A percentile compares a stretch with the other conserved stretches of the same genome.
These are phyloP conservation scores for Cebus imitator DNA, from an alignment of 2,113 vertebrate genomes.

Conservation along the genomic window DNA sequence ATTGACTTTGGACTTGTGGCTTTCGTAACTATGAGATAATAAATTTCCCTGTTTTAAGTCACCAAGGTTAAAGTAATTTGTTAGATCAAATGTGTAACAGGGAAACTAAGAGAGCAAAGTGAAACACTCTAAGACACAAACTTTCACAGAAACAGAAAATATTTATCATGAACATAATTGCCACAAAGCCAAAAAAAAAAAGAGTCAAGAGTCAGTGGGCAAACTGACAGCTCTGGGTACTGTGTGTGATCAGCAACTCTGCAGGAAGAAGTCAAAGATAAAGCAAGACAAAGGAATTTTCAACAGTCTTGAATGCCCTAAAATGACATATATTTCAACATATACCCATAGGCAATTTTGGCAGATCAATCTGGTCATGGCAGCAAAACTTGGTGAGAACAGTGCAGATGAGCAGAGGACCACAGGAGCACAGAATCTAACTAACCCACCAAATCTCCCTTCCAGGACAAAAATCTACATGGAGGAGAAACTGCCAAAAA, in stretches of 20 bases:
- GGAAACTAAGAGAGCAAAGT: not conserved
- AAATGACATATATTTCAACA: not conserved
- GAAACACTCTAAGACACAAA: not conserved
- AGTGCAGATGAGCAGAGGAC: not conserved
- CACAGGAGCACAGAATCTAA: not conserved
- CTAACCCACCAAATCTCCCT: not conserved
- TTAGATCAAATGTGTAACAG: not conserved
- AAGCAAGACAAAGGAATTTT: not conserved
- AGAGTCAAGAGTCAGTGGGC: not conserved
- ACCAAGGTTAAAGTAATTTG: not conserved
- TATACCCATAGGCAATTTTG: not conserved
- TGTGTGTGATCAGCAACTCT: not conserved
- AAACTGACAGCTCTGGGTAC: not conserved
- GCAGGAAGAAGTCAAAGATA: not conserved
- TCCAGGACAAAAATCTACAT: not conserved
- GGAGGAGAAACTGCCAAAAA: not conserved
- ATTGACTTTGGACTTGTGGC: not conserved
- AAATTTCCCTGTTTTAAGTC: not conserved
- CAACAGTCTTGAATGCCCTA: not conserved
- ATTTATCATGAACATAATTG: not conserved
- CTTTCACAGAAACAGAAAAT: not conserved
- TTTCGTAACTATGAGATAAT: not conserved
- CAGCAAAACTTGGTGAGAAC: not conserved
- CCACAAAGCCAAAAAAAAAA: not conserved
- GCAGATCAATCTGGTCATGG: not conserved